These are phyloP conservation scores for Neoniphon sammara DNA, from an alignment of 2,797 vertebrate species.

Conservation along the genomic window DNA sequence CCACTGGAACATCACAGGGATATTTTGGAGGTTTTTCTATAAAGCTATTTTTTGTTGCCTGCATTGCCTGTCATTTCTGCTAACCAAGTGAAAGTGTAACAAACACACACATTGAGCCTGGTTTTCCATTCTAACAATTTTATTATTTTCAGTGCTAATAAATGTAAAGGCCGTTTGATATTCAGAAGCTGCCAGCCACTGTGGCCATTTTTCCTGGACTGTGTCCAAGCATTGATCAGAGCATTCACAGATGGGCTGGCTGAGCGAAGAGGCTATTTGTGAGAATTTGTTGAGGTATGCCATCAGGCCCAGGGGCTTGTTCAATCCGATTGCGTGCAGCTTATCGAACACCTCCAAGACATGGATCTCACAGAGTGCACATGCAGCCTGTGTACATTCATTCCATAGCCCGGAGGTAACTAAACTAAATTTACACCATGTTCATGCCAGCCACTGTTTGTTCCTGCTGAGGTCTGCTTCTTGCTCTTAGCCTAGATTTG, in stretches of 20 bases:
- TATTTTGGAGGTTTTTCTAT: too few relatives aligned
- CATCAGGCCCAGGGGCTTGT: background rate
- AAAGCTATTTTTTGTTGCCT: too few relatives aligned
- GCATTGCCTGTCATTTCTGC: too few relatives aligned
- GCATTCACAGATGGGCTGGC: slow-evolving; percentile 1
- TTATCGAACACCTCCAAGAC: background rate
- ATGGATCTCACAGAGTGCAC: background rate
- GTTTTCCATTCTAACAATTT: too few relatives aligned
- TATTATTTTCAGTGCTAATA: too few relatives aligned
- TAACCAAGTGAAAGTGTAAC: too few relatives aligned
- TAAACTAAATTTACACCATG: background rate
- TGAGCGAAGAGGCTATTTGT: background rate
- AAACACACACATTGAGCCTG: too few relatives aligned
- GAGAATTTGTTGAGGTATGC: background rate
- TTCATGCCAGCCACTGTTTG: background rate
- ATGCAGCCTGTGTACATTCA: background rate
- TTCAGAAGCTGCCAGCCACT: background rate
- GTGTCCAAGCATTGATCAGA: background rate
- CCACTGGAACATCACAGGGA: too few relatives aligned
- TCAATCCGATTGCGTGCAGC: background rate
- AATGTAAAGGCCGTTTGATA: background rate
- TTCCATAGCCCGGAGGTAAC: background rate
- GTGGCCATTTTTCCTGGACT: background rate
- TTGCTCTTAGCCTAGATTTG: background rate
- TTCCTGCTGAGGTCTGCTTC: background rate